Evolutionary conservation across 2,797 vertebrate species (phyloP), one percentile per base, ranked within the genome.

Genomic region (Salarias fasciatus): DNA sequence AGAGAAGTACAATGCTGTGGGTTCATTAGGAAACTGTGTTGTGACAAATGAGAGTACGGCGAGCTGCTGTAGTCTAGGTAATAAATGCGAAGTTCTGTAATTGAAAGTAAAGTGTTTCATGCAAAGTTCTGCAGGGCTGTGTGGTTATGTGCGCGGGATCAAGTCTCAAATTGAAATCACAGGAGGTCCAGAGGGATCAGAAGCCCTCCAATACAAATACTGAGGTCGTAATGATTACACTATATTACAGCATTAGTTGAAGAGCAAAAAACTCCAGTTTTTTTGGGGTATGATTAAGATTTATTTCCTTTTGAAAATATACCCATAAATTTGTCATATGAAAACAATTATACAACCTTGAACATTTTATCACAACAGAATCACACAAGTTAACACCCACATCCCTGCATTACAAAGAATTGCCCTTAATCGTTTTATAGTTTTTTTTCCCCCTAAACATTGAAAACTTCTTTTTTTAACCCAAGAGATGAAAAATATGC

Each of bases 291-390:
- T 88, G 84, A 88, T 90, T 92, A 80, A 85, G 85, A 91, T 93
- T 94, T 93, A 91, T 92, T 93, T 92, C 88, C 80, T 84, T 92
- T 92, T 92, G 92, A 94, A 94, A 94, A 94, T 93, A 94, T 92
- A 93, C 86, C 91, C 88, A 94, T 90, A 90, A 90, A 93, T 92
- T 92, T 91, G 86, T 91, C 86, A 92, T 92, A 91, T 90, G 92
- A 94, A 94, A 94, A 94, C 92, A 86, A 88, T 82, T 90, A 86
- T 88, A 92, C 91, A 94, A 92, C 90, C 91, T 91, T 85, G 64
- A 91, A 93, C 91, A 89, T 89, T 91, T 91, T 91, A 91, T 92
- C 88, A 92, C 90, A 93, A 94, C 90, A 91, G 76, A 81, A 86
- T 88, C 84, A 91, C 87, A 86, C 84, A 91, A 90, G 72, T 80